Percentiles rank a stretch among this genome's conserved stretches.
These are phyloP conservation scores for Petrocephalus schoutedeni DNA, from an alignment of 2,797 vertebrate genomes.

Conservation along the genomic window DNA sequence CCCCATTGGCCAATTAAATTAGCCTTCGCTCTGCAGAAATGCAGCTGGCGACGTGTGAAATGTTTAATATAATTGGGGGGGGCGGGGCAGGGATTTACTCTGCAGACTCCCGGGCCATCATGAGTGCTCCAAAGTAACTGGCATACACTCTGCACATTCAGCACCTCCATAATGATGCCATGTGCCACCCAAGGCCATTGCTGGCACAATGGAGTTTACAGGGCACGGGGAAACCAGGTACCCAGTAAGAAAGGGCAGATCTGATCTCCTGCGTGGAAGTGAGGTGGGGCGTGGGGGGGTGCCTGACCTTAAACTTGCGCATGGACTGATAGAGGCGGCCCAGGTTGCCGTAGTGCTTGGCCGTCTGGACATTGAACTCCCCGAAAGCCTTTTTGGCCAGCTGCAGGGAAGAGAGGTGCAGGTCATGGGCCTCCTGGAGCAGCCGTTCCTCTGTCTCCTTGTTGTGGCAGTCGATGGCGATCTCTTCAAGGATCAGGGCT, in stretches of 20 bases:
- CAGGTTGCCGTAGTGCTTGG: constrained; percentile 97
- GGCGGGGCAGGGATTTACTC: not conserved
- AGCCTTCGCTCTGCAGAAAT: not conserved
- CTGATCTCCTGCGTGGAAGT: not conserved
- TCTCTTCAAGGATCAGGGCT: constrained; percentile 97
- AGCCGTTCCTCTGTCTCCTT: constrained; percentile 96
- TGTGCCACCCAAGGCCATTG: not conserved
- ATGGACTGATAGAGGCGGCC: constrained; percentile 98
- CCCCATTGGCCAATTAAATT: constrained; percentile 5
- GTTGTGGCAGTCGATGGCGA: constrained; percentile 98
- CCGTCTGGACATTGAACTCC: constrained; percentile 97
- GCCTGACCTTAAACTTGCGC: constrained; percentile 94
- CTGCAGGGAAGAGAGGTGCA: constrained; percentile 94
- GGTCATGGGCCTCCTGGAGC: constrained; percentile 93
- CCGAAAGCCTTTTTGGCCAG: constrained; percentile 97
- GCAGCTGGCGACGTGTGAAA: not conserved
- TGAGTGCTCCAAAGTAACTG: not conserved
- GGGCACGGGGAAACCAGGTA: not conserved
- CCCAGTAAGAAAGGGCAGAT: not conserved
- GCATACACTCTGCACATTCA: not conserved
- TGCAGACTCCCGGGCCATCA: not conserved
- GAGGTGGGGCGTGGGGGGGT: not conserved
- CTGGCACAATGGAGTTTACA: not conserved
- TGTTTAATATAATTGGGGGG: not conserved
- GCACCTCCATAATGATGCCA: not conserved